Evolutionary conservation across 53 echinoderm and acorn worm species (phyloP), one percentile per base, ranked within the genome.

Genomic region (Paelopatides confundens): DNA sequence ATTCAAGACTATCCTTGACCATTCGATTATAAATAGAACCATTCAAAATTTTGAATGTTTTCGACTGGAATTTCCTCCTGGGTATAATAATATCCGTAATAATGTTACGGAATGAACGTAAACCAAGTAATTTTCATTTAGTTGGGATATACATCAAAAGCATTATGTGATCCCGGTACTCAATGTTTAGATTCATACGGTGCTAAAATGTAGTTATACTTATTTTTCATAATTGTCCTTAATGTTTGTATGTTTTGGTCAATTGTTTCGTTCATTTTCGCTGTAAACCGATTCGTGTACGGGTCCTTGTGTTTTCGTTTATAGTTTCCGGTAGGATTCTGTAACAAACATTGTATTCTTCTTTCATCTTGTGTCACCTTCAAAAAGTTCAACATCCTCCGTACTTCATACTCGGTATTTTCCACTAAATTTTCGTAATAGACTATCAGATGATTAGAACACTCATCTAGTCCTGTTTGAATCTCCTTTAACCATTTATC

Each of bases 351-450:
- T 23, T 38, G 21, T 17, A 71, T 71, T 38, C 71, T 10, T 43
- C 15, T 71, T 35, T 71, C 71, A 27, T 71, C 38, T 4, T 18
- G 43, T 12, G 71, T 1, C 3, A 71, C 39, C 11, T 71, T 18
- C 37, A 71, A 39, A 38, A 71, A 71, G 11, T 71, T 11, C n/a
- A 71, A 10, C 43, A 71, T 71, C 27, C 71, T 12, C 5, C 40
- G 38, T 14, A 71, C 0, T n/a, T 71, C 39, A 38, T 21, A 38
- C 5, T 40, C 35, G 3, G 71, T 71, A 18, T 38, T 17, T 27
- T 37, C 1, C 18, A 71, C 71, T 6, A 71, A 26, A 38, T 71
- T 18, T 38, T 71, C 71, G 38, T 71, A 71, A 71, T 38, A 71
- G 15, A 71, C 39, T 17, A 71, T 40, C 17, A 71, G 30, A 30